Conservation (phyloP, 2,797 vertebrate genomes). For the Salmo trutta region DNA sequence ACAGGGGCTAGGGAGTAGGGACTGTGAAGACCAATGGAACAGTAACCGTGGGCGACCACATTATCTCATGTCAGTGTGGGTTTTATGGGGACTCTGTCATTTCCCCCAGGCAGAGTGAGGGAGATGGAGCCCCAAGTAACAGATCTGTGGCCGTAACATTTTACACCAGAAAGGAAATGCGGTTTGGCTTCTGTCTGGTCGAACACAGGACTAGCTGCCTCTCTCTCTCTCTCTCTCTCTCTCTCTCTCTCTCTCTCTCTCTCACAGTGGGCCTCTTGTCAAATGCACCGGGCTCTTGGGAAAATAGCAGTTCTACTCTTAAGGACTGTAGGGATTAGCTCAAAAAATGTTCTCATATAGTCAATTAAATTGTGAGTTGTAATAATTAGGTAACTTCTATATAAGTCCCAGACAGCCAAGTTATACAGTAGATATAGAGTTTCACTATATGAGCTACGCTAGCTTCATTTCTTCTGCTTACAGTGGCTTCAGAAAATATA, state of each 20-base stretch:
- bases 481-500: too few relatives aligned
- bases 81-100: constrained; percentile 56
- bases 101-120: constrained; percentile 34
- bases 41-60: constrained; percentile 44
- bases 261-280: background rate
- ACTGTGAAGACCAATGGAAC: constrained; percentile 49
- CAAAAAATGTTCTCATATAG: background rate
- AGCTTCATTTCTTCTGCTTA: background rate
- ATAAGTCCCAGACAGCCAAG: too few relatives aligned
- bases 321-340: constrained; percentile 26
- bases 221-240: background rate
- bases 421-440: background rate
- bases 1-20: constrained; percentile 13
- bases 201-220: constrained; percentile 11
- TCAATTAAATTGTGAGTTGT: too few relatives aligned
- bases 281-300: constrained; percentile 28
- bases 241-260: too few relatives aligned
- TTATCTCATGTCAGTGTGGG: constrained; percentile 55
- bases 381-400: too few relatives aligned
- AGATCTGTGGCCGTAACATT: constrained; percentile 61
- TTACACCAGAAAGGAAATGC: constrained; percentile 59
- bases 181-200: constrained; percentile 62
- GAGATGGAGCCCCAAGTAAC: constrained; percentile 37
- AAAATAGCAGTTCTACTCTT: constrained; percentile 23
- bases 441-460: background rate